Evolutionary conservation across 2,113 vertebrate species (phyloP).

Genomic region (Tor tambroides): DNA sequence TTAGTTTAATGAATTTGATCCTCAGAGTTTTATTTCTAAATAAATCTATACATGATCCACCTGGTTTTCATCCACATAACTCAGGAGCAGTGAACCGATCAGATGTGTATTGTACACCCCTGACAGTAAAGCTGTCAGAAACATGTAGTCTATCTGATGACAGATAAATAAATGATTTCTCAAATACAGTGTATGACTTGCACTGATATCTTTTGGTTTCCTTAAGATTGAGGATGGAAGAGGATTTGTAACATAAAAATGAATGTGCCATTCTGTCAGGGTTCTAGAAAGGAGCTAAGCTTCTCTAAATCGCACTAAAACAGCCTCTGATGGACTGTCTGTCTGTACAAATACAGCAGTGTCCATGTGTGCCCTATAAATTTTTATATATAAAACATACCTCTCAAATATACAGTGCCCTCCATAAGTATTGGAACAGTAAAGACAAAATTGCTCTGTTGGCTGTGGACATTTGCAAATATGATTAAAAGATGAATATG

Average conservation of each 20-base stretch:
- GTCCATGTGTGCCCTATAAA: neutral
- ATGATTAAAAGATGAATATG: no score
- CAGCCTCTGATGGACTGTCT: neutral
- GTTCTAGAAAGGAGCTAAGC: neutral
- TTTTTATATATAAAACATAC: no score
- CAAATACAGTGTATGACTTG: neutral
- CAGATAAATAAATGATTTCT: neutral
- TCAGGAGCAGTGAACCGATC: neutral
- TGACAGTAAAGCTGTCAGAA: conserved; percentile 8
- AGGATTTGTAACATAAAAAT: conserved; percentile 26
- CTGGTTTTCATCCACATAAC: neutral
- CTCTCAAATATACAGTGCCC: no score
- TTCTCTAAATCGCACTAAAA: neutral
- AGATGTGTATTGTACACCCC: neutral
- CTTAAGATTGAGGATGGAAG: conserved; percentile 6
- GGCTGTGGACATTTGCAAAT: no score
- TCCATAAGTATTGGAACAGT: no score
- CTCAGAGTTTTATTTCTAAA: no score
- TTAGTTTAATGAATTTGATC: no score
- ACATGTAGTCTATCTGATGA: conserved; percentile 8
- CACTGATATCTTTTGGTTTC: neutral
- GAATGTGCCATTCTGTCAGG: neutral
- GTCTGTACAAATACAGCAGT: neutral
- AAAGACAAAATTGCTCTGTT: no score
- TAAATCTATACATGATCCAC: neutral